Evolutionary conservation across 2,888 invertebrate species (phyloP), one percentile per base, ranked within the genome.

Genomic region (Neoitamus cyanurus): DNA sequence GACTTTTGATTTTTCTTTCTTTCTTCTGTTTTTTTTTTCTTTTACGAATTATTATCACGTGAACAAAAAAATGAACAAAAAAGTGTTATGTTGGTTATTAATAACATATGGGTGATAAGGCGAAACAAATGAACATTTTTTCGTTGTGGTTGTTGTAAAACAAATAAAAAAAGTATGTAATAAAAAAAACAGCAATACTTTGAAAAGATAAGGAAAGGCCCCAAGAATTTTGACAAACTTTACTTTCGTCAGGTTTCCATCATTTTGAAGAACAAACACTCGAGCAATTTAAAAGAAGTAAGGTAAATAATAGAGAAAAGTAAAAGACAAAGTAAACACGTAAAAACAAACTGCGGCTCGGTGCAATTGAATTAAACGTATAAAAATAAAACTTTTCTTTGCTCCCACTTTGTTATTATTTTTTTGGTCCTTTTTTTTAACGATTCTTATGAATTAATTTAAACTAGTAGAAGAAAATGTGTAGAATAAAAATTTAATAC

Each of bases 121-220:
- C 34, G 78, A 78, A 28, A 78, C 58, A 78, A 78, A 70, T 31
- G 58, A 36, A 58, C 91, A 92, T 88, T 87, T 87, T 89, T 15
- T 58, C 58, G 25, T 58, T 58, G 58, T 42, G 15, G 42, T 91
- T 92, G 91, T 88, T 91, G 90, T 90, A 70, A n/a, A 70, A 70
- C 70, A 91, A 92, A 92, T 91, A 90, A 90, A 91, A 90, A 91
- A 92, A 92, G 15, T 58, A 91, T 91, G 92, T 92, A 92, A 91
- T 92, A 92, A 92, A 91, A 91, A 92, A 92, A 91, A 92, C 92
- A 92, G 25, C 37, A 92, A 58, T 58, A 58, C 15, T 58, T 92
- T 82, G 84, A 83, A 82, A 84, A 86, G 86, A 86, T 87, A 87
- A 86, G 86, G 87, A 86, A 87, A 87, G 87, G 91, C 91, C 92